Percentiles rank a stretch among this genome's conserved stretches.
phyloP scores from a whole-genome alignment of 2,797 vertebrate species.

The Cryptoblepharus egeriae region DNA sequence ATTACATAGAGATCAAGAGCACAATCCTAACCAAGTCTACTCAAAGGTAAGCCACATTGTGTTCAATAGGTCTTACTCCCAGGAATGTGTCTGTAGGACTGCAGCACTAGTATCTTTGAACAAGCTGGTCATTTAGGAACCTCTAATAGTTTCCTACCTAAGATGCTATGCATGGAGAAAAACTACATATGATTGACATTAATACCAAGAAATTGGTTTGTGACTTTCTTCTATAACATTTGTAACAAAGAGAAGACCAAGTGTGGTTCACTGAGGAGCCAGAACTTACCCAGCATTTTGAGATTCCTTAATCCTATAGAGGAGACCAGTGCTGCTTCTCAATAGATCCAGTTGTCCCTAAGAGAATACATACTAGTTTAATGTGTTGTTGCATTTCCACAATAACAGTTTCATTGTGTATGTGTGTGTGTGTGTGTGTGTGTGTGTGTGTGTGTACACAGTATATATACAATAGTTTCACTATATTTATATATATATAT shows the following conservation, averaged over 20 bases:
- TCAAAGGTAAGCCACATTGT: too few species aligned
- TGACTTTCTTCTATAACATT: neutral
- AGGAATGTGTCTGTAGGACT: too few species aligned
- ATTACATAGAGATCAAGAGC: neutral
- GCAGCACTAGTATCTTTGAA: neutral
- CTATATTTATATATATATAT: too few species aligned
- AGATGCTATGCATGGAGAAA: too few species aligned
- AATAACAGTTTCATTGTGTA: neutral
- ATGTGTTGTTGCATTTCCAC: neutral
- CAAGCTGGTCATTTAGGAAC: neutral
- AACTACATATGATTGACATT: too few species aligned
- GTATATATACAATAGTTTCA: too few species aligned
- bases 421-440: too few species aligned
- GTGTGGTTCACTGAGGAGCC: neutral
- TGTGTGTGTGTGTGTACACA: too few species aligned
- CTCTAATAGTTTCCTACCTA: too few species aligned
- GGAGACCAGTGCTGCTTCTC: slow-evolving; percentile 89
- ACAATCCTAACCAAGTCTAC: too few species aligned
- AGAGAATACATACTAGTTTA: slow-evolving; percentile 30
- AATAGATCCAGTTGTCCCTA: slow-evolving; percentile 95
- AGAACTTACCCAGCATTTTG: slow-evolving; percentile 85
- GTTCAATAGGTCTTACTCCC: too few species aligned
- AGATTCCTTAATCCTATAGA: slow-evolving; percentile 93
- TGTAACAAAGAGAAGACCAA: fast-evolving
- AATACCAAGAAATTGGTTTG: neutral